Base-by-base conservation (phyloP, 2,797 vertebrate species). In the Muraenolepis orangiensis region DNA sequence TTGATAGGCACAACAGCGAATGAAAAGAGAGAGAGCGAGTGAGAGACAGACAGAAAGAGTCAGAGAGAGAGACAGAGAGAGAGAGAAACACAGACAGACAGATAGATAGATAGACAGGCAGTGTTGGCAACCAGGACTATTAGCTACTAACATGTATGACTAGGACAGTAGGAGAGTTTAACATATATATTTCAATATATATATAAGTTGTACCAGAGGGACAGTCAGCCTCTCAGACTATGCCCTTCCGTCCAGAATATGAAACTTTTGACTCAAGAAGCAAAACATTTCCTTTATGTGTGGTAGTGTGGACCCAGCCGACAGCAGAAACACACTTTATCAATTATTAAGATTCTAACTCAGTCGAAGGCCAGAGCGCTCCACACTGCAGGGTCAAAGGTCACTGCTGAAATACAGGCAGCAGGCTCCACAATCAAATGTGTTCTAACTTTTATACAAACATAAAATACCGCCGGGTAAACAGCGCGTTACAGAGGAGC, bases 1-100 rank as follows among this genome's bases (percentile, higher is more conserved):
- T 76, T 76, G 81, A 88, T 84, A 93, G 93, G 92, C 90, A 93
- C 90, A 84, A 78, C 82, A 81, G 81, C 82, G 32, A 82, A 74
- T 80, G 68, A 78, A 78, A 26, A 83, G 29, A 14, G 26, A 28
- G 1, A 26, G 26, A 7, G 11, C n/a, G 78, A 78, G 29, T 82
- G 29, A 14, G 26, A 28, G 1, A 26, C 36, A 7, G 11, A 13
- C 10, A 1, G 70, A 26, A 10, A 30, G 18, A 7, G 11, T 4
- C 10, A 1, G 70, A 26, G 14, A 30, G 18, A 28, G 69, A 28
- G n/a, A 5, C 11, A n/a, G 71, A 51, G 28, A 66, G 73, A 74
- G 32, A 74, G 23, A 75, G 40, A 34, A 72, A 81, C 36, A 69
- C 32, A 46, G 38, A 71, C 23, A 72, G 1, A 68, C 30, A 38